These are phyloP conservation scores for Troglohyphantes excavatus DNA, from an alignment of 2,888 invertebrate genomes.

Conservation along the genomic window DNA sequence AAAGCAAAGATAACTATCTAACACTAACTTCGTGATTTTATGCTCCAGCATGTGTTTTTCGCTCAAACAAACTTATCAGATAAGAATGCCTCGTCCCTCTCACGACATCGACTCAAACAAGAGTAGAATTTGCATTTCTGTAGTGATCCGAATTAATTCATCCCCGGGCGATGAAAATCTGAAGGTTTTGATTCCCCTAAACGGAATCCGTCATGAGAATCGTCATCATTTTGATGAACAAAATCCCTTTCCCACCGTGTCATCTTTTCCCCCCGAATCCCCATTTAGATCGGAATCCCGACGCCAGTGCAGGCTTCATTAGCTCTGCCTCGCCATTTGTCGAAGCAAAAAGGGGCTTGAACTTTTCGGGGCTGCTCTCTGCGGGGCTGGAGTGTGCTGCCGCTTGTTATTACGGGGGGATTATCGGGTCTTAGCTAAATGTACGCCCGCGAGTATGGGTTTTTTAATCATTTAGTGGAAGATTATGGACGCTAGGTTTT, in stretches of 20 bases:
- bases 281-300: neutral
- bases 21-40: too few relatives aligned
- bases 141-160: slow-evolving; percentile 1
- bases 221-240: slow-evolving; percentile 3
- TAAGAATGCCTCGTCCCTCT: neutral
- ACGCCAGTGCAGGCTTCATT: neutral
- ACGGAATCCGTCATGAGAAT: neutral
- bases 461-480: neutral
- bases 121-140: neutral
- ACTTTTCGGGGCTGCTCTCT: neutral
- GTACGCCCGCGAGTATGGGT: neutral
- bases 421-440: neutral
- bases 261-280: neutral
- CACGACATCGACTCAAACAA: neutral
- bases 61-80: too few relatives aligned
- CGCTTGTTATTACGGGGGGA: too few relatives aligned
- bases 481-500: neutral
- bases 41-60: too few relatives aligned
- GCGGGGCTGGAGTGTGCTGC: too few relatives aligned
- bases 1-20: too few relatives aligned
- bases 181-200: neutral
- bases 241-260: neutral
- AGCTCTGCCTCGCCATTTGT: neutral
- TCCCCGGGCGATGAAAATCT: neutral
- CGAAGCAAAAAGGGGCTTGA: neutral